phyloP scores from a whole-genome alignment of 2,113 vertebrate genomes.

The Sterrhoptilus dennistouni region DNA sequence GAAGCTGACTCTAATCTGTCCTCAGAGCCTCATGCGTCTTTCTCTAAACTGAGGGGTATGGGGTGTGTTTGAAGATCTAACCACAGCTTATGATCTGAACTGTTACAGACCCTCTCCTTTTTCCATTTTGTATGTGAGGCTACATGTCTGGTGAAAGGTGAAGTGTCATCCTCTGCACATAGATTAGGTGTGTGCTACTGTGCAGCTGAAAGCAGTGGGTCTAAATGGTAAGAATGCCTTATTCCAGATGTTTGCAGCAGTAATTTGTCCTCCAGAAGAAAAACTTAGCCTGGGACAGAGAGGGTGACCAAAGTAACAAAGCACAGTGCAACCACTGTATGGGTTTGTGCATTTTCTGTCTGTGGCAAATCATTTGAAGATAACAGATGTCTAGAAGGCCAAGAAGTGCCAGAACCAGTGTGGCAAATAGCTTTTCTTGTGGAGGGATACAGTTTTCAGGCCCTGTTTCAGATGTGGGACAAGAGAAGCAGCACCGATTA shows the following conservation, averaged over 20 bases:
- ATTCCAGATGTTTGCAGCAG: background rate
- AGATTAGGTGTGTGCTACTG: background rate
- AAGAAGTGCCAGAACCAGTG: background rate
- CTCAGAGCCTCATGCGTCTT: slow-evolving; percentile 4
- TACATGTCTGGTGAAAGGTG: background rate
- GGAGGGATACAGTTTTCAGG: background rate
- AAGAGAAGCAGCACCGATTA: background rate
- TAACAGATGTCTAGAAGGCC: background rate
- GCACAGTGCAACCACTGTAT: background rate
- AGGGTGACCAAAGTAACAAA: background rate
- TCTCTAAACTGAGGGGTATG: background rate
- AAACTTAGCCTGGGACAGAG: background rate
- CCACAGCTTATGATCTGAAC: background rate
- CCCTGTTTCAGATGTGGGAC: background rate
- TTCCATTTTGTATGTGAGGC: background rate
- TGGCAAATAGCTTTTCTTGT: background rate
- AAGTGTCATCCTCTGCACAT: background rate
- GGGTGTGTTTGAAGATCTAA: slow-evolving; percentile 22
- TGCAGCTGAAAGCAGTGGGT: background rate
- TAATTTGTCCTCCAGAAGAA: background rate
- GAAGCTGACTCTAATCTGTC: slow-evolving; percentile 49
- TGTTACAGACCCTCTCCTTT: background rate
- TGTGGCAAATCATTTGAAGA: background rate
- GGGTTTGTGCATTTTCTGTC: background rate
- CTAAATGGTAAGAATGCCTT: background rate